These are phyloP conservation scores for Drosophila peninsularis DNA, from an alignment of 2,888 invertebrate genomes.

Conservation along the genomic window DNA sequence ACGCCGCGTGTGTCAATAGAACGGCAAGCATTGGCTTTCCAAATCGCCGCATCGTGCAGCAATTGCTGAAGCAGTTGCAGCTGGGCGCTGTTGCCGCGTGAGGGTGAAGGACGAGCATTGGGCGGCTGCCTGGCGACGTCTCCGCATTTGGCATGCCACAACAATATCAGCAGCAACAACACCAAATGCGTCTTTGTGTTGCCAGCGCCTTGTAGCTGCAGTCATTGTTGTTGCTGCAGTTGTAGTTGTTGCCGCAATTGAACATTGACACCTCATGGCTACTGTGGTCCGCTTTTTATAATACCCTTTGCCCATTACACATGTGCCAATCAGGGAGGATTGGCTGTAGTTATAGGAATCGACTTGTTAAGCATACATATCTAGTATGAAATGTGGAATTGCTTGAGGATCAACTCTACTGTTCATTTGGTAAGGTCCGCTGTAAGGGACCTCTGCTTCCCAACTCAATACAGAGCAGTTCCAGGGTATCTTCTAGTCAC, in stretches of 20 bases:
- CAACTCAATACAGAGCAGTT: neutral
- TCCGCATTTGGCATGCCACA: conserved; percentile 75
- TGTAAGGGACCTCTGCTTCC: neutral
- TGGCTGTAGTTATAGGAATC: no score
- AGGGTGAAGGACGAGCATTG: conserved; percentile 21
- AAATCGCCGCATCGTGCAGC: conserved; percentile 33
- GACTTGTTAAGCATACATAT: no score
- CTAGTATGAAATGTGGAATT: no score
- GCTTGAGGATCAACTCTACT: no score
- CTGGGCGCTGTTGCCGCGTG: conserved; percentile 10
- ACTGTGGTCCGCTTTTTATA: conserved; percentile 29
- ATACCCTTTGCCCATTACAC: neutral
- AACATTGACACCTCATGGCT: conserved; percentile 77
- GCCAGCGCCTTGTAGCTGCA: conserved; percentile 41
- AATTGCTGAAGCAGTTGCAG: neutral
- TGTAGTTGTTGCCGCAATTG: conserved; percentile 70
- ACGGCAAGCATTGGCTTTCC: conserved; percentile 54
- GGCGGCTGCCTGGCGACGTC: conserved; percentile 57
- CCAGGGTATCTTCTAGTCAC: neutral
- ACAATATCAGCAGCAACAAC: conserved; percentile 44
- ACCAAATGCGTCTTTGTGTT: conserved; percentile 72
- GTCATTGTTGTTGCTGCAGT: conserved; percentile 34
- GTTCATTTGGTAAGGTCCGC: neutral
- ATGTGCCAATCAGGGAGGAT: neutral
- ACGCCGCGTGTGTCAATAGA: conserved; percentile 77